A percentile compares a stretch with the other conserved stretches of the same genome.
Evolutionary conservation across 2,888 invertebrate species (phyloP).

Genomic region (Nymphalis urticae): DNA sequence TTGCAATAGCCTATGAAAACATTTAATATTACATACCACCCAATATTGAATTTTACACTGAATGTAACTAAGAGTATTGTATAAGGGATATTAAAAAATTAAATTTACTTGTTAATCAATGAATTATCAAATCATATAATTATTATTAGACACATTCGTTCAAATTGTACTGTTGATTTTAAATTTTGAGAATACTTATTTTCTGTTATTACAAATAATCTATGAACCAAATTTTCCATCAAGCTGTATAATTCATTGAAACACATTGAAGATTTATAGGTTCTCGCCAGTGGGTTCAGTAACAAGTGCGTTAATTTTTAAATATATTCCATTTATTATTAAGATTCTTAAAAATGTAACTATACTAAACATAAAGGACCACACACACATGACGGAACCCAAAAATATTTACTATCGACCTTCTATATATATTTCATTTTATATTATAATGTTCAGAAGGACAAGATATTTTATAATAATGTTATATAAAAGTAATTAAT

Average conservation of each 20-base stretch:
- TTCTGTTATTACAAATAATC: not conserved
- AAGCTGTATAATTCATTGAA: not conserved
- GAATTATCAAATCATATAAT: not conserved
- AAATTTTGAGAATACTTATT: not conserved
- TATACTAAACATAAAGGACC: conserved; percentile 5
- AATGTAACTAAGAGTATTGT: no score
- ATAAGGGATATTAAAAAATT: not conserved
- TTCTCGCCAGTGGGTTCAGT: conserved; percentile 23
- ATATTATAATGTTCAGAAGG: not conserved
- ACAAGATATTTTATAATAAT: not conserved
- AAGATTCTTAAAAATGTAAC: conserved; percentile 11
- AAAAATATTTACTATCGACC: conserved; percentile 7
- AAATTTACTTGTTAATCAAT: not conserved
- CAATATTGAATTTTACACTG: not conserved
- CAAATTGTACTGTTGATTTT: not conserved
- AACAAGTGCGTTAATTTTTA: conserved; percentile 24
- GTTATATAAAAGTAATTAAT: not conserved
- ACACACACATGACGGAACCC: conserved; percentile 10
- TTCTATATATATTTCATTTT: not conserved
- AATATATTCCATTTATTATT: conserved; percentile 3
- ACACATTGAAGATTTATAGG: not conserved
- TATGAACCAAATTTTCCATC: not conserved
- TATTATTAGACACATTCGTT: not conserved
- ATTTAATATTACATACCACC: not conserved
- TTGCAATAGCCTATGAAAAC: not conserved